Evolutionary conservation across 2,888 invertebrate species (phyloP).

Genomic region (Corythucha ciliata): DNA sequence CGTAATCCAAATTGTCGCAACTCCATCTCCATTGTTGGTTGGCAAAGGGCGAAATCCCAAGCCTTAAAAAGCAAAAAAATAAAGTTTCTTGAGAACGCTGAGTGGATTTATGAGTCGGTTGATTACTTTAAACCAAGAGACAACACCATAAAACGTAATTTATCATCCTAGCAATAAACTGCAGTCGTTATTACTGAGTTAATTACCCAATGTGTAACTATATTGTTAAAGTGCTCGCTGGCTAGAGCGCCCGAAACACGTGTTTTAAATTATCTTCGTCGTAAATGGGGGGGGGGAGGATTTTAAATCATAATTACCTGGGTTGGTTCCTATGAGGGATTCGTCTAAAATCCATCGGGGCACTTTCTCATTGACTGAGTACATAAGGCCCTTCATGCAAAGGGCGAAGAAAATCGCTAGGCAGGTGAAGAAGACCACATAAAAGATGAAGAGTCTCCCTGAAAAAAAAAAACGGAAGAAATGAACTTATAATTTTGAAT

Average conservation of each 20-base stretch:
- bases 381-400: conserved; percentile 73
- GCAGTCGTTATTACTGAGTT: too few relatives aligned
- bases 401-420: conserved; percentile 75
- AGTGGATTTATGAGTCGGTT: too few relatives aligned
- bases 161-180: too few relatives aligned
- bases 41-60: conserved; percentile 56
- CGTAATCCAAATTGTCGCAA: conserved; percentile 52
- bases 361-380: conserved; percentile 54
- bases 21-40: conserved; percentile 45
- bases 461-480: conserved; percentile 41
- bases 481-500: too few relatives aligned
- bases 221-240: too few relatives aligned
- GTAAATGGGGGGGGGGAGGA: too few relatives aligned
- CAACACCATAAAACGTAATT: too few relatives aligned
- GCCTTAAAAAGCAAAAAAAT: conserved; percentile 41
- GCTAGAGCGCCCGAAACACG: too few relatives aligned
- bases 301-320: conserved; percentile 50
- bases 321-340: conserved; percentile 90
- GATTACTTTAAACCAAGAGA: too few relatives aligned
- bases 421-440: conserved; percentile 74
- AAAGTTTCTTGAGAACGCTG: too few relatives aligned
- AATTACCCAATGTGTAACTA: too few relatives aligned
- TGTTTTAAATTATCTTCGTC: too few relatives aligned
- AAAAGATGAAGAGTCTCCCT: conserved; percentile 78
- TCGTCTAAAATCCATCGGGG: conserved; percentile 69